Conservation (phyloP, 2,888 invertebrate species). For the Drosophila paranaensis region DNA sequence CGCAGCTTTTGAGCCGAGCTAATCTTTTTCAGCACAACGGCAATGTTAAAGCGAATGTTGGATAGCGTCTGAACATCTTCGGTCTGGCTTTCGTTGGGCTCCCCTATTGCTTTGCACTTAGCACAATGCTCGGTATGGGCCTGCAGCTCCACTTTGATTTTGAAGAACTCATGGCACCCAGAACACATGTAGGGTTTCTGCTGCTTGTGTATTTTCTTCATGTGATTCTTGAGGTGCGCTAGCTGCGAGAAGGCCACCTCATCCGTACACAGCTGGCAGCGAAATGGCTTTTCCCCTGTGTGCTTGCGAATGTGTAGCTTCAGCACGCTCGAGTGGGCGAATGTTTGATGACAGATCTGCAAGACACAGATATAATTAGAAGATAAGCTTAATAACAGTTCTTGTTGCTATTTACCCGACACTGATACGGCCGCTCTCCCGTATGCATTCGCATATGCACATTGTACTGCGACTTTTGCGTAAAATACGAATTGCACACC, state of each 20-base stretch:
- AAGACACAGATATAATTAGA: conserved; percentile 1
- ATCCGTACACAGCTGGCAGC: conserved; percentile 88
- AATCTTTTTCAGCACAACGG: conserved; percentile 92
- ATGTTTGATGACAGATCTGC: conserved; percentile 85
- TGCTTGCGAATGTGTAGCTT: conserved; percentile 93
- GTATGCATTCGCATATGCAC: conserved; percentile 94
- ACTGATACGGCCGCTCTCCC: conserved; percentile 92
- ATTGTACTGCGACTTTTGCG: conserved; percentile 93
- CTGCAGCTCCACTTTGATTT: conserved; percentile 90
- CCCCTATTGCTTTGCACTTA: conserved; percentile 44
- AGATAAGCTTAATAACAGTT: not conserved
- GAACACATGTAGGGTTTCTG: conserved; percentile 91
- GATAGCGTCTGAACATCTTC: conserved; percentile 87
- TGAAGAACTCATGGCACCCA: conserved; percentile 90
- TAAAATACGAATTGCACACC: conserved; percentile 91
- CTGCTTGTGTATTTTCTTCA: conserved; percentile 93
- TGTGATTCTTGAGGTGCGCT: conserved; percentile 94
- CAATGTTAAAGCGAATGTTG: conserved; percentile 91
- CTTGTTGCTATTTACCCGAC: conserved; percentile 87
- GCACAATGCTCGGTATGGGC: conserved; percentile 87
- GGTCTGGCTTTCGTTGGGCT: conserved; percentile 44
- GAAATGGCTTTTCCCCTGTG: conserved; percentile 94
- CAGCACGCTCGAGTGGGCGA: conserved; percentile 93
- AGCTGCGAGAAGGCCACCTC: conserved; percentile 91
- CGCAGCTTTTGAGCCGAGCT: conserved; percentile 91